Percentiles rank a stretch among this genome's conserved stretches.
Conservation (phyloP, 1,140 invertebrate genomes). For the Drosophila azteca region DNA sequence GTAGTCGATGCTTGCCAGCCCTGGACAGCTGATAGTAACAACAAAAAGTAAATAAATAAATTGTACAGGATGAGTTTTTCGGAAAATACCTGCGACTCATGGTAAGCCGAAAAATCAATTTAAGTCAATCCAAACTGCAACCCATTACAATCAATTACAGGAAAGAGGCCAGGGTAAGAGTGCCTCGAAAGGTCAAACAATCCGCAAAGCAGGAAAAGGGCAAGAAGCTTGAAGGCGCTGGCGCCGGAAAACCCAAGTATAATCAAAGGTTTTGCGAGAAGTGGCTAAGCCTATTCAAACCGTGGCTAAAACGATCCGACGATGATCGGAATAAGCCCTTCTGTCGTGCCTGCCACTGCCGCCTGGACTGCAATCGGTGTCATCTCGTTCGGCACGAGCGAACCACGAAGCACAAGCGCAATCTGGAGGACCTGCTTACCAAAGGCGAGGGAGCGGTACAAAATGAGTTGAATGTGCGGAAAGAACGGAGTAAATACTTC, state of each 20-base stretch:
- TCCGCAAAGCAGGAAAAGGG: slow-evolving; percentile 16
- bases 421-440: slow-evolving; percentile 63
- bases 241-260: slow-evolving; percentile 58
- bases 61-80: slow-evolving; percentile 68
- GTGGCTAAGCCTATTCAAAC: slow-evolving; percentile 75
- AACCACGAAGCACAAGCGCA: slow-evolving; percentile 73
- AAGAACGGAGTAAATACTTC: slow-evolving; percentile 77
- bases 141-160: slow-evolving; percentile 24
- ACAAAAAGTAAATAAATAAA: slow-evolving; percentile 7
- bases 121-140: neutral
- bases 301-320: slow-evolving; percentile 64
- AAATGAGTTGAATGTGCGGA: slow-evolving; percentile 66
- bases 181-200: slow-evolving; percentile 39
- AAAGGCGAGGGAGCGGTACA: slow-evolving; percentile 69
- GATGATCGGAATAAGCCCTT: slow-evolving; percentile 78
- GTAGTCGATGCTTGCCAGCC: too few species aligned
- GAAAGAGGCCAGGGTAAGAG: slow-evolving; percentile 67
- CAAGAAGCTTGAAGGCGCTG: slow-evolving; percentile 1
- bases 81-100: slow-evolving; percentile 73
- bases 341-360: slow-evolving; percentile 72
- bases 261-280: slow-evolving; percentile 77
- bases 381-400: slow-evolving; percentile 74
- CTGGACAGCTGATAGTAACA: slow-evolving; percentile 85
- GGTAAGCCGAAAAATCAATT: slow-evolving; percentile 38
- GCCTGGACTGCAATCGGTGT: slow-evolving; percentile 77